These are phyloP conservation scores for Himalopsyche anomala DNA, from an alignment of 2,888 invertebrate species.

Conservation along the genomic window DNA sequence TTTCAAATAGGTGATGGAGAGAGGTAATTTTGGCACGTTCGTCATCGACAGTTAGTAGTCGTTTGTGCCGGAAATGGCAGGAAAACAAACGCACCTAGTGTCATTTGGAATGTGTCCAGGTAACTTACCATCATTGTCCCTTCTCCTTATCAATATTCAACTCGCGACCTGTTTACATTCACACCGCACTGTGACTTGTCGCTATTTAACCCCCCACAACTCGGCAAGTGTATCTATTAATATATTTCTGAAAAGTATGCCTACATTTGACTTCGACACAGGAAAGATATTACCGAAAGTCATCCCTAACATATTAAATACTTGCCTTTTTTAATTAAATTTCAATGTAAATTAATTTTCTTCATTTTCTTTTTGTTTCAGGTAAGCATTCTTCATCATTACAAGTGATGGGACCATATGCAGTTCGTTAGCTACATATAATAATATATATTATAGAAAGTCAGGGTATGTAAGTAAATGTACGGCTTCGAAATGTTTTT, in stretches of 20 bases:
- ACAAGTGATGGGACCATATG: not conserved
- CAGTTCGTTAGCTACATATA: no score
- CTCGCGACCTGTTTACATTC: slow-evolving; percentile 34
- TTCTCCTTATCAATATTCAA: slow-evolving; percentile 37
- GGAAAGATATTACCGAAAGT: no score
- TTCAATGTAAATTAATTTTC: not conserved
- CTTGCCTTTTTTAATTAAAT: not conserved
- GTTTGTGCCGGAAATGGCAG: slow-evolving; percentile 20
- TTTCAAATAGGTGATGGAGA: no score
- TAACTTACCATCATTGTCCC: slow-evolving; percentile 36
- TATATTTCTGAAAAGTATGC: no score
- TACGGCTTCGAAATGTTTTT: no score
- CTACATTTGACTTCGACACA: no score
- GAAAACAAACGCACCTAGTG: slow-evolving; percentile 5
- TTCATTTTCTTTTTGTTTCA: not conserved
- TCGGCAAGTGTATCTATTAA: no score
- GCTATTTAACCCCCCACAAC: not conserved
- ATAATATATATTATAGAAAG: no score
- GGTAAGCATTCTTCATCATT: not conserved
- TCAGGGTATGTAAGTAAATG: no score
- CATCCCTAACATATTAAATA: no score
- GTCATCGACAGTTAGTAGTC: not conserved
- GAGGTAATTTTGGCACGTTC: not conserved
- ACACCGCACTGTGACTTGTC: not conserved
- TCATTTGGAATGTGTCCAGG: slow-evolving; percentile 23